phyloP scores from a whole-genome alignment of 2,113 vertebrate species.

The Anolis carolinensis region DNA sequence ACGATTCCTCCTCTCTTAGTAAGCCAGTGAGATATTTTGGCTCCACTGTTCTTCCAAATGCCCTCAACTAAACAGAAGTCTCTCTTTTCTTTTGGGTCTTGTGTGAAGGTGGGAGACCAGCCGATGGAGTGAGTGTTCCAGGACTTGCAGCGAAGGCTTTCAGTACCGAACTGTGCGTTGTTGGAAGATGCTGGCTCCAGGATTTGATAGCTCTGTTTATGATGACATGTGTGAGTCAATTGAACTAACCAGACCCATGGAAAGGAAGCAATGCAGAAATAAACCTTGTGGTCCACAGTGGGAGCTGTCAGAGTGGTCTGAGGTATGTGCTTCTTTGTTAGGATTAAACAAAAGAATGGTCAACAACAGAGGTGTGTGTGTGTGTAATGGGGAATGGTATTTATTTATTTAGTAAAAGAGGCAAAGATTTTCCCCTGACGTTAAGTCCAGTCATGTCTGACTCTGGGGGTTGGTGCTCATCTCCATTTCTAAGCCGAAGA shows the following conservation, averaged over 20 bases:
- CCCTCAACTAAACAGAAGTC: slow-evolving; percentile 35
- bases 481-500: too few relatives aligned
- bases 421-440: too few relatives aligned
- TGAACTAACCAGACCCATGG: slow-evolving; percentile 84
- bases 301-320: slow-evolving; percentile 85
- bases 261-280: slow-evolving; percentile 85
- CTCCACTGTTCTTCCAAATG: background rate
- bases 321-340: slow-evolving; percentile 73
- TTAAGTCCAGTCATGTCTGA: too few relatives aligned
- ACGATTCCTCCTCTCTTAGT: background rate
- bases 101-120: slow-evolving; percentile 87
- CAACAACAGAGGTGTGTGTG: background rate
- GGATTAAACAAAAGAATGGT: background rate
- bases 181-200: slow-evolving; percentile 90
- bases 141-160: slow-evolving; percentile 85
- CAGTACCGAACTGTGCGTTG: slow-evolving; percentile 89
- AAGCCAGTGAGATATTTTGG: background rate
- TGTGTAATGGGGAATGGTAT: too few relatives aligned
- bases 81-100: background rate
- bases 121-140: slow-evolving; percentile 88
- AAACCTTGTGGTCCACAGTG: slow-evolving; percentile 89
- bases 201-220: slow-evolving; percentile 90
- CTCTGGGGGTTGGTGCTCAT: too few relatives aligned
- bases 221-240: slow-evolving; percentile 84
- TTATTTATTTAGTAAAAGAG: too few relatives aligned